Percentiles rank a stretch among this genome's conserved stretches.
These are phyloP conservation scores for Euzophera pinguis DNA, from an alignment of 2,888 invertebrate genomes.

Conservation along the genomic window DNA sequence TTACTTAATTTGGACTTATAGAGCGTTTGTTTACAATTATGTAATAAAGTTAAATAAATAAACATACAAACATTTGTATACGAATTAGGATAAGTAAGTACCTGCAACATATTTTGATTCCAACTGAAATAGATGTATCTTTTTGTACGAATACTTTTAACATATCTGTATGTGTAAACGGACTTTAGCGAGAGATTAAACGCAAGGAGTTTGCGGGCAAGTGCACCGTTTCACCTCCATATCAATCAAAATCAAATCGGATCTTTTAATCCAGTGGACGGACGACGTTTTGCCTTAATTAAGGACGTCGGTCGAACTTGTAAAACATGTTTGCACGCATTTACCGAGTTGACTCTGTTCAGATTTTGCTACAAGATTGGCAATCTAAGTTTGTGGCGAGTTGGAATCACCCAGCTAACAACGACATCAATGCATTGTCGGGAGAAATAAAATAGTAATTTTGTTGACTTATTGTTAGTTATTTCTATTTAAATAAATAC, in stretches of 20 bases:
- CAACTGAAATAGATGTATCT: too few relatives aligned
- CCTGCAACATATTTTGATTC: too few relatives aligned
- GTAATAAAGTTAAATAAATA: too few relatives aligned
- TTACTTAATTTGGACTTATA: too few relatives aligned
- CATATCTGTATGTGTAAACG: slow-evolving; percentile 13
- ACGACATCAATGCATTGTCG: too few relatives aligned
- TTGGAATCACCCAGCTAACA: too few relatives aligned
- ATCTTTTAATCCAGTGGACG: slow-evolving; percentile 55
- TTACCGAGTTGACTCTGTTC: neutral
- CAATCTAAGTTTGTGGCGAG: neutral
- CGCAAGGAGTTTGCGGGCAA: slow-evolving; percentile 25
- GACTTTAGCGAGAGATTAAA: slow-evolving; percentile 27
- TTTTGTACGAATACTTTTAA: neutral
- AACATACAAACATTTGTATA: too few relatives aligned
- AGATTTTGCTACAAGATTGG: neutral
- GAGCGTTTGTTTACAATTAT: too few relatives aligned
- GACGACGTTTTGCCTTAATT: slow-evolving; percentile 55
- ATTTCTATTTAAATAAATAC: too few relatives aligned
- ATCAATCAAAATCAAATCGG: slow-evolving; percentile 69
- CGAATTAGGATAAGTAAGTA: too few relatives aligned
- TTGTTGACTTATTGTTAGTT: neutral
- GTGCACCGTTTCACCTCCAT: slow-evolving; percentile 48
- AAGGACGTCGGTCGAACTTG: slow-evolving; percentile 45
- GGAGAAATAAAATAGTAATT: too few relatives aligned
- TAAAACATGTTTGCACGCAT: slow-evolving; percentile 22